These are phyloP conservation scores for Hycleus cichorii DNA, from an alignment of 1,140 invertebrate species.

Conservation along the genomic window DNA sequence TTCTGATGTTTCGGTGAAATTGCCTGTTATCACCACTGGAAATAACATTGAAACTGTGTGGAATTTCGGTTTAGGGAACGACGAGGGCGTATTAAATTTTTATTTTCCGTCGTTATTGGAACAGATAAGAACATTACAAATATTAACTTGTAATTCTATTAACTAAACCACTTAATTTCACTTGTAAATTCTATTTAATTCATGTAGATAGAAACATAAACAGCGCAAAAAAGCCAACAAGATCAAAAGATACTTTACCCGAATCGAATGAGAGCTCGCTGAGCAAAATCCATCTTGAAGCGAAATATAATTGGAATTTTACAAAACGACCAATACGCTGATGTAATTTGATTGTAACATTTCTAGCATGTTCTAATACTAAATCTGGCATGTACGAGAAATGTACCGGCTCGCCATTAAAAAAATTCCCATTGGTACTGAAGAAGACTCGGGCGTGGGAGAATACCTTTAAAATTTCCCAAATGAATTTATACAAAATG, in stretches of 20 bases:
- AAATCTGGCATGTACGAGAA: constrained; percentile 75
- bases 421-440: constrained; percentile 60
- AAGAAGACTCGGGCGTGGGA: constrained; percentile 63
- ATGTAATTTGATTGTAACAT: constrained; percentile 75
- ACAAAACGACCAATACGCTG: constrained; percentile 67
- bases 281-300: constrained; percentile 78
- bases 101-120: too few relatives aligned
- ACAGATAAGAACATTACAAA: too few relatives aligned
- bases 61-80: neutral
- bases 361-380: constrained; percentile 71
- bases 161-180: too few relatives aligned
- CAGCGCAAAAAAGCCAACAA: too few relatives aligned
- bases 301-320: constrained; percentile 76
- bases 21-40: constrained; percentile 56
- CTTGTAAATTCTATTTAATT: too few relatives aligned
- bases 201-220: too few relatives aligned
- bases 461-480: constrained; percentile 49
- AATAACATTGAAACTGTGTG: constrained; percentile 17
- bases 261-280: constrained; percentile 79
- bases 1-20: constrained; percentile 60
- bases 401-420: constrained; percentile 54
- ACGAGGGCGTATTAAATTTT: too few relatives aligned
- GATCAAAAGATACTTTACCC: constrained; percentile 45
- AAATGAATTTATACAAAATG: neutral
- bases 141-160: too few relatives aligned